Evolutionary conservation across 2,888 invertebrate genomes (phyloP).

Genomic region (Drosophila macrospina): DNA sequence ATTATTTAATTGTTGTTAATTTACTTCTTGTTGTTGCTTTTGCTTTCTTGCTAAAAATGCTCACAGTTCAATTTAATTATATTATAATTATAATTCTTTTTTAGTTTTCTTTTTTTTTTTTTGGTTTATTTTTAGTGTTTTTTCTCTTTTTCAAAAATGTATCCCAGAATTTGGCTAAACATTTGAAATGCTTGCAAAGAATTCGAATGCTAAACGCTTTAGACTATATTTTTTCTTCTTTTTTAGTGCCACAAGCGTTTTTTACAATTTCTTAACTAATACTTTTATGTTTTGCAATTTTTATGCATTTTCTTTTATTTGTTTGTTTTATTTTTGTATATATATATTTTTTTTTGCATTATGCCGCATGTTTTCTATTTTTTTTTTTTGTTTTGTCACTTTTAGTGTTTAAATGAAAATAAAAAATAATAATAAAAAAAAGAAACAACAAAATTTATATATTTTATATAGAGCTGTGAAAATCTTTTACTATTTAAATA

Average conservation of each 20-base stretch:
- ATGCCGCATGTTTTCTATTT: conserved; percentile 32
- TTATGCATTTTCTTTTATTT: conserved; percentile 29
- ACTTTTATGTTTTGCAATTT: conserved; percentile 43
- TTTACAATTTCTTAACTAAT: conserved; percentile 59
- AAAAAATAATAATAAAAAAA: conserved; percentile 39
- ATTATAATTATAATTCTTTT: too few species aligned
- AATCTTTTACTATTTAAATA: conserved; percentile 56
- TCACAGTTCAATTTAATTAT: conserved; percentile 33
- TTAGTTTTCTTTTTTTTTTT: conserved; percentile 4
- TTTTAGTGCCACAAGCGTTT: conserved; percentile 66
- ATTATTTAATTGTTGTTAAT: conserved; percentile 6
- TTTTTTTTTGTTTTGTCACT: conserved; percentile 48
- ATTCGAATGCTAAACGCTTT: conserved; percentile 64
- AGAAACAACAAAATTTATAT: conserved; percentile 25
- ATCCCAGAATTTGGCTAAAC: conserved; percentile 64
- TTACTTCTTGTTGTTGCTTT: conserved; percentile 13
- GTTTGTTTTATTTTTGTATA: conserved; percentile 28
- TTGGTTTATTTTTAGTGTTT: neutral
- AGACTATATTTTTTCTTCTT: conserved; percentile 50
- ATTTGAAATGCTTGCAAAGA: conserved; percentile 72
- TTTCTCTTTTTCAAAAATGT: conserved; percentile 21
- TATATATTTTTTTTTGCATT: conserved; percentile 35
- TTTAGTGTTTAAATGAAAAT: conserved; percentile 62
- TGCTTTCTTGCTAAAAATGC: conserved; percentile 57
- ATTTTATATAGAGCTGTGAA: conserved; percentile 39